These are phyloP conservation scores for Pygoscelis antarcticus DNA, from an alignment of 2,113 vertebrate species.

Conservation along the genomic window DNA sequence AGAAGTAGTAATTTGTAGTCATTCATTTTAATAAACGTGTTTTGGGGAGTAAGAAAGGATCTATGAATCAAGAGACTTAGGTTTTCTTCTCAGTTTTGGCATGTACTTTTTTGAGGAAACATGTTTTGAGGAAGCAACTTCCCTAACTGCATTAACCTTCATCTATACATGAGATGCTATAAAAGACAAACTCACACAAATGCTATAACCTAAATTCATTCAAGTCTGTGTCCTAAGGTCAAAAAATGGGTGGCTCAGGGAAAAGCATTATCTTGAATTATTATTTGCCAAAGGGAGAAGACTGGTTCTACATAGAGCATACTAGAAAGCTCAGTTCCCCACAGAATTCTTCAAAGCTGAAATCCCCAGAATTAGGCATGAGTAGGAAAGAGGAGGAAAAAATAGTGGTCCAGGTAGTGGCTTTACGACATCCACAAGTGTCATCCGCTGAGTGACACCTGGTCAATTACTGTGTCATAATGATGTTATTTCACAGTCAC, in stretches of 20 bases:
- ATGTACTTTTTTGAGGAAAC: neutral
- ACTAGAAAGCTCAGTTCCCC: neutral
- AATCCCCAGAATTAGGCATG: neutral
- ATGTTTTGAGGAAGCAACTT: neutral
- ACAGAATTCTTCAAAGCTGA: neutral
- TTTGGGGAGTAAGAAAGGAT: neutral
- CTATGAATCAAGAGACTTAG: neutral
- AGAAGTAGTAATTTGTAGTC: neutral
- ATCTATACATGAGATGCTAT: neutral
- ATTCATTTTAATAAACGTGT: neutral
- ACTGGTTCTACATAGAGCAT: neutral
- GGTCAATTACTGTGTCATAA: neutral
- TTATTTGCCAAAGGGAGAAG: neutral
- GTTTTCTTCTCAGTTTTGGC: neutral
- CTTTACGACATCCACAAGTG: neutral
- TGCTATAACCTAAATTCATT: neutral
- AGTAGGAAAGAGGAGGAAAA: neutral
- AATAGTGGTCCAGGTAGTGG: neutral
- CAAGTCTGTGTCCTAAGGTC: too few species aligned
- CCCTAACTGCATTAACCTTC: neutral
- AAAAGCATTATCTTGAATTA: neutral
- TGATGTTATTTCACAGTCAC: neutral
- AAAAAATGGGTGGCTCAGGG: too few species aligned
- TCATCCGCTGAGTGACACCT: neutral
- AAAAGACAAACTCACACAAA: neutral